Conservation (phyloP, 2,797 vertebrate genomes). For the Adrianichthys oophorus region DNA sequence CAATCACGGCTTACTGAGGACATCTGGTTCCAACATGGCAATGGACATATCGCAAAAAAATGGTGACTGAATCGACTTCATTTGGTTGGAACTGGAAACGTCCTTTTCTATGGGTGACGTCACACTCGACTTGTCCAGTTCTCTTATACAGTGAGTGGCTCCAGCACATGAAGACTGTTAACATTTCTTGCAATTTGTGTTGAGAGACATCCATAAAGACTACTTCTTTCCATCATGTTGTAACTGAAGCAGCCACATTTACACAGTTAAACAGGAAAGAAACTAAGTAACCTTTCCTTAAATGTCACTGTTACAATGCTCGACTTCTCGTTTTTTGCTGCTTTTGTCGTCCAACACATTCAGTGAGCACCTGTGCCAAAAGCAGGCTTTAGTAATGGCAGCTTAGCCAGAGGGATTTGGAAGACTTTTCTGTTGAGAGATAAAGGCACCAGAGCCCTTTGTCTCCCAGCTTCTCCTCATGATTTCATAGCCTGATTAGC, state of each 20-base stretch:
- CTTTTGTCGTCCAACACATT: slow-evolving; percentile 58
- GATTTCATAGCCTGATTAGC: slow-evolving; percentile 57
- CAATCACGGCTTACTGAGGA: too few species aligned
- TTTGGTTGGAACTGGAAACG: too few species aligned
- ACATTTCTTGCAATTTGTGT: slow-evolving; percentile 27
- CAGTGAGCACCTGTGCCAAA: slow-evolving; percentile 41
- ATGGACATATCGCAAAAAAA: too few species aligned
- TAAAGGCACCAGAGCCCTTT: slow-evolving; percentile 63
- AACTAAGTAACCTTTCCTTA: slow-evolving; percentile 61
- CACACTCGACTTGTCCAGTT: too few species aligned
- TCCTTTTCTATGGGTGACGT: too few species aligned
- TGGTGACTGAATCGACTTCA: too few species aligned
- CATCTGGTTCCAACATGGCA: too few species aligned
- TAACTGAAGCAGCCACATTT: slow-evolving; percentile 16
- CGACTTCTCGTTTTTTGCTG: slow-evolving; percentile 46
- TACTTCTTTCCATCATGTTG: slow-evolving; percentile 24
- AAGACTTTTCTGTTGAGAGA: slow-evolving; percentile 55
- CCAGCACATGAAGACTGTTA: not conserved
- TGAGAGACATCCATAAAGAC: slow-evolving; percentile 45
- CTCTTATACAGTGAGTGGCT: too few species aligned
- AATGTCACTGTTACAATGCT: slow-evolving; percentile 49
- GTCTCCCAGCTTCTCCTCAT: slow-evolving; percentile 54
- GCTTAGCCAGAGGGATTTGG: slow-evolving; percentile 62
- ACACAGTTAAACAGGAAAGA: slow-evolving; percentile 45
- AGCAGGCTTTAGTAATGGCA: slow-evolving; percentile 62